Evolutionary conservation across 2,888 invertebrate genomes (phyloP).

Genomic region (Drosophila heteroneura): DNA sequence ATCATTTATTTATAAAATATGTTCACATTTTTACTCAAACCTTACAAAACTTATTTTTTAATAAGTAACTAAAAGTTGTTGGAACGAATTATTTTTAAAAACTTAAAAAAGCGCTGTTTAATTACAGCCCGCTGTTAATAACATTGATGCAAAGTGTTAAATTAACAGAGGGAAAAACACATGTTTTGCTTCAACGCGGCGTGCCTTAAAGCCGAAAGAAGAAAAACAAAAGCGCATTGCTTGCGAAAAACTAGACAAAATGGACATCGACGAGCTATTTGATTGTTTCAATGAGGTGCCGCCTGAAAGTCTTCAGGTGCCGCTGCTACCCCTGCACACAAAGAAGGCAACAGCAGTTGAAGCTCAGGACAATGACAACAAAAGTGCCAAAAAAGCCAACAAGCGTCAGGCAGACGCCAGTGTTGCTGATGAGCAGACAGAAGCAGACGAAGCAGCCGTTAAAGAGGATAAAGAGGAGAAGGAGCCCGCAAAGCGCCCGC

Average conservation of each 20-base stretch:
- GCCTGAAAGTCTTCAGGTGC: conserved; percentile 35
- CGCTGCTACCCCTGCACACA: conserved; percentile 19
- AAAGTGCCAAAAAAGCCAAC: conserved; percentile 25
- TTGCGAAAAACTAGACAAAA: conserved; percentile 47
- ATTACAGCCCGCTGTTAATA: neutral
- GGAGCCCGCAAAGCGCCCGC: conserved; percentile 39
- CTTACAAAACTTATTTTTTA: neutral
- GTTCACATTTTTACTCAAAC: neutral
- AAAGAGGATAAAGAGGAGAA: neutral
- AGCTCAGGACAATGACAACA: conserved; percentile 1
- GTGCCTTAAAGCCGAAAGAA: neutral
- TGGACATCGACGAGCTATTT: conserved; percentile 85
- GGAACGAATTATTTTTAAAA: neutral
- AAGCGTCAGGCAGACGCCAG: conserved; percentile 12
- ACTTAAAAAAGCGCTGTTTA: neutral
- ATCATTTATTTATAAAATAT: neutral
- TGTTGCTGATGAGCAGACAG: neutral
- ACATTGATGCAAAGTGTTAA: conserved; percentile 2
- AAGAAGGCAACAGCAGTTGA: conserved; percentile 5
- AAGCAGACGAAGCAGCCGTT: neutral
- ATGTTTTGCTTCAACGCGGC: conserved; percentile 18
- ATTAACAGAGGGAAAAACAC: conserved; percentile 14
- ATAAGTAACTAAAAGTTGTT: neutral
- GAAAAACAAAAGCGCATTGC: neutral
- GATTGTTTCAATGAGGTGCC: conserved; percentile 83